Evolutionary conservation across 2,113 vertebrate genomes (phyloP).

Genomic region (Gorilla gorilla): DNA sequence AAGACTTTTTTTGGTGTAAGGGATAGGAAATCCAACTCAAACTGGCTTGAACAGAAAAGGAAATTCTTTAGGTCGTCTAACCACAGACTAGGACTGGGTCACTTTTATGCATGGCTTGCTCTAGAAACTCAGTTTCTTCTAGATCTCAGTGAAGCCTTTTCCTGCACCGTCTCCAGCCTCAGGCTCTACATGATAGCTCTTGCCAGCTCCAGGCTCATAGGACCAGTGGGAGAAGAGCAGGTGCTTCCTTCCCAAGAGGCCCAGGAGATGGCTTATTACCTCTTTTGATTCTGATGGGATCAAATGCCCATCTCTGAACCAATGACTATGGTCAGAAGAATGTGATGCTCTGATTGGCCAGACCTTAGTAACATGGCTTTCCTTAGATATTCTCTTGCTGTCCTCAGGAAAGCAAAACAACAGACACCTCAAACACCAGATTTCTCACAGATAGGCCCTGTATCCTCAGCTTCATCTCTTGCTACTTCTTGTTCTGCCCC

Average conservation of each 20-base stretch:
- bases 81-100: neutral
- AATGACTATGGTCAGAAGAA: neutral
- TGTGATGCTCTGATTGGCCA: neutral
- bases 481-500: neutral
- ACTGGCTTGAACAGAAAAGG: neutral
- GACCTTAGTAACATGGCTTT: neutral
- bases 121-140: neutral
- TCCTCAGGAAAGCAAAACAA: neutral
- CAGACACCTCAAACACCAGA: neutral
- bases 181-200: neutral
- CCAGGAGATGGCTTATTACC: neutral
- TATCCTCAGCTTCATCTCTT: neutral
- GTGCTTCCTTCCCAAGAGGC: neutral
- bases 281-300: neutral
- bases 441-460: neutral
- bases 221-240: neutral
- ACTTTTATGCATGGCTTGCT: neutral
- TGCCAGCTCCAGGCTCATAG: neutral
- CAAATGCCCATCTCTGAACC: neutral
- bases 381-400: neutral
- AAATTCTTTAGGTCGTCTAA: neutral
- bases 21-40: neutral
- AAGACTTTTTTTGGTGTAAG: neutral
- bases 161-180: neutral
- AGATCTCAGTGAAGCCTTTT: neutral